phyloP scores from a whole-genome alignment of 1,140 invertebrate species.

The Dermatophagoides farinae region DNA sequence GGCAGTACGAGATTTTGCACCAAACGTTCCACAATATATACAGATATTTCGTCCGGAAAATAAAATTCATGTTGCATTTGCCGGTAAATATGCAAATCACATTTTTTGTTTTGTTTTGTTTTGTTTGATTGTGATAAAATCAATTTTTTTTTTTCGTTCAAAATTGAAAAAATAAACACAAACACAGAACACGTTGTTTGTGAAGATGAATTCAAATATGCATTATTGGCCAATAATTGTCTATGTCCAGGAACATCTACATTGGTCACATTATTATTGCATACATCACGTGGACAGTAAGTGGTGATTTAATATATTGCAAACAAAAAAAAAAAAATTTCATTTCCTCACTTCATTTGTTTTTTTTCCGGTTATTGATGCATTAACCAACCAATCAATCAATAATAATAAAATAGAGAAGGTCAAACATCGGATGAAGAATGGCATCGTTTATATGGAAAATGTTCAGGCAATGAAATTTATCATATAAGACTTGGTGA shows the following conservation, averaged over 20 bases:
- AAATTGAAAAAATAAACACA: no score
- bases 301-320: conserved; percentile 30
- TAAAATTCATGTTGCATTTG: conserved; percentile 94
- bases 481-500: conserved; percentile 88
- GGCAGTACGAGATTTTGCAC: conserved; percentile 95
- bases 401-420: conserved; percentile 40
- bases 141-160: no score
- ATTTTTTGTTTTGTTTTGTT: no score
- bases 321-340: not conserved
- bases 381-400: not conserved
- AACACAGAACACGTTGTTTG: conserved; percentile 69
- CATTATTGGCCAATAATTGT: conserved; percentile 87
- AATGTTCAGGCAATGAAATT: conserved; percentile 95
- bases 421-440: conserved; percentile 82
- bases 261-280: conserved; percentile 74
- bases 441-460: conserved; percentile 88
- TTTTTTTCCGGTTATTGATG: not conserved
- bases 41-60: conserved; percentile 95
- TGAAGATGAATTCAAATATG: conserved; percentile 90
- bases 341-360: not conserved
- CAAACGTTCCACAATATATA: conserved; percentile 84
- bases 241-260: conserved; percentile 90
- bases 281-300: conserved; percentile 89
- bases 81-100: conserved; percentile 28
- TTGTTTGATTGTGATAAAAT: no score